Percentiles rank a stretch among this genome's conserved stretches.
These are phyloP conservation scores for Kryptolebias marmoratus DNA, from an alignment of 2,113 vertebrate species.

Conservation along the genomic window DNA sequence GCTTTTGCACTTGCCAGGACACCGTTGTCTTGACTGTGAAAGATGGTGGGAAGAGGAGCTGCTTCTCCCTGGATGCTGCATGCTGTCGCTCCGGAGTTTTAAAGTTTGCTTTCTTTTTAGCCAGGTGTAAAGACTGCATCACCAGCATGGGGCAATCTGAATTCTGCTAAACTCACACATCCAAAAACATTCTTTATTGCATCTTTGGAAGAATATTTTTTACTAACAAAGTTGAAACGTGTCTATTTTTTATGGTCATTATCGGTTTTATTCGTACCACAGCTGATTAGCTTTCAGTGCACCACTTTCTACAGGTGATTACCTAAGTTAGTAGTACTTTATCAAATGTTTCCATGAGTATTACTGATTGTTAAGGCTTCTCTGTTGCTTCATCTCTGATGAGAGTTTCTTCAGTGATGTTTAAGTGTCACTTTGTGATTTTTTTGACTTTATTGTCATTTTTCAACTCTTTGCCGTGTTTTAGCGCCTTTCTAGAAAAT, in stretches of 20 bases:
- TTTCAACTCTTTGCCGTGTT: neutral
- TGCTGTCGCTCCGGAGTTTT: neutral
- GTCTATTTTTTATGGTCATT: too few species aligned
- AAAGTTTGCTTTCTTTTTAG: neutral
- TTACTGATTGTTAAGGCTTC: neutral
- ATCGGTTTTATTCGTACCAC: too few species aligned
- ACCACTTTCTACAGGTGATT: neutral
- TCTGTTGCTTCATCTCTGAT: neutral
- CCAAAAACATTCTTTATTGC: neutral
- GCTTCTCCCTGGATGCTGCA: constrained; percentile 5
- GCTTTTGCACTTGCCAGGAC: constrained; percentile 17
- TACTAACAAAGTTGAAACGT: too few species aligned
- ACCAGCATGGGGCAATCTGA: neutral
- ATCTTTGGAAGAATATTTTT: neutral
- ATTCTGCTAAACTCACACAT: constrained; percentile 10
- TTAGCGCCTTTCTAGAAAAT: constrained; percentile 5
- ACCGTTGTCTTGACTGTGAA: neutral
- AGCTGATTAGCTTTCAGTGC: neutral
- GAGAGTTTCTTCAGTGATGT: neutral
- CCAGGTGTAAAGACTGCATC: neutral
- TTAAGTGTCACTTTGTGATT: neutral
- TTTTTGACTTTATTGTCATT: too few species aligned
- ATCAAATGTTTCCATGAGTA: too few species aligned
- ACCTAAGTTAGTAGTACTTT: neutral
- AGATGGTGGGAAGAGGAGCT: constrained; percentile 4